Conservation (phyloP, 2,113 vertebrate genomes). For the Chloebia gouldiae region DNA sequence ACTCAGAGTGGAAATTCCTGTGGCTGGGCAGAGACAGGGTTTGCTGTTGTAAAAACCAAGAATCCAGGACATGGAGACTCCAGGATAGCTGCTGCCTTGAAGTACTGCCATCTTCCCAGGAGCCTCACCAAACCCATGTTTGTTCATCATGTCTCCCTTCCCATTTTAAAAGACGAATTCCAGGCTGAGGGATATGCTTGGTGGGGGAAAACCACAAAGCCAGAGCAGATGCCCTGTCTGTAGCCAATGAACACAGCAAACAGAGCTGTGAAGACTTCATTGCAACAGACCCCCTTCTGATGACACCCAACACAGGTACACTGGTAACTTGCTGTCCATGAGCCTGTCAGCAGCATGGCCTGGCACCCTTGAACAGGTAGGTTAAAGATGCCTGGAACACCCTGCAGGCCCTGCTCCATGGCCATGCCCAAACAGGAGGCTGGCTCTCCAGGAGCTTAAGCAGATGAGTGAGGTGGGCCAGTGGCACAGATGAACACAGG, state of each 20-base stretch:
- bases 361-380: rapidly evolving
- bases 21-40: background rate
- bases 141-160: background rate
- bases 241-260: background rate
- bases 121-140: background rate
- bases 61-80: background rate
- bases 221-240: background rate
- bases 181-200: background rate
- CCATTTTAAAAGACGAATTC: background rate
- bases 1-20: constrained; percentile 56
- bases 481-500: background rate
- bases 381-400: background rate
- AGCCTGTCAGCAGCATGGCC: background rate
- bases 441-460: background rate
- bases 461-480: background rate
- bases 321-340: background rate
- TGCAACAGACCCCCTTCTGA: background rate
- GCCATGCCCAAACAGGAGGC: background rate
- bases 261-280: background rate
- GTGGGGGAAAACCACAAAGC: background rate
- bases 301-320: background rate
- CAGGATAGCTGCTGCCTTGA: background rate
- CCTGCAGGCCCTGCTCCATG: background rate
- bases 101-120: background rate
- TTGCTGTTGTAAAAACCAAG: constrained; percentile 14